phyloP scores from a whole-genome alignment of 2,888 invertebrate genomes.

The Heliconius cydno region DNA sequence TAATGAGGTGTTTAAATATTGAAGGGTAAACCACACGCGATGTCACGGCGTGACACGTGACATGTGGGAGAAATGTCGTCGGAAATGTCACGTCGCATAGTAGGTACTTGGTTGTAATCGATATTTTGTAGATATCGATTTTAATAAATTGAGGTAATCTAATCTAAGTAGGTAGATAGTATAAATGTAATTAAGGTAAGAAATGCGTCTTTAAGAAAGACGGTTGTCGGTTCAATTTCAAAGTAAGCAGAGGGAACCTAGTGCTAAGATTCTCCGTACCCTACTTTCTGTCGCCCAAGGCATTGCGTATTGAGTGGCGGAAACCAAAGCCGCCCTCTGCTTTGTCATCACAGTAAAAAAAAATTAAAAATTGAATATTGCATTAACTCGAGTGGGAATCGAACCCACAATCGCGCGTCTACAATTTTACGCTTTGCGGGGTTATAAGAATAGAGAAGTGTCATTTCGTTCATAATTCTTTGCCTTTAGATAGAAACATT shows the following conservation, averaged over 20 bases:
- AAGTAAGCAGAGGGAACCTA: background rate
- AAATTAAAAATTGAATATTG: background rate
- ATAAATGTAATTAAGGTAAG: background rate
- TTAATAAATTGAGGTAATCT: background rate
- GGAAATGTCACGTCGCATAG: slow-evolving; percentile 60
- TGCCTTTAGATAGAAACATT: no score
- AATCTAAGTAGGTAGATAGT: background rate
- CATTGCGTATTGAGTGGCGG: no score
- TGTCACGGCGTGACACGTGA: slow-evolving; percentile 71
- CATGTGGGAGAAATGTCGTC: slow-evolving; percentile 65
- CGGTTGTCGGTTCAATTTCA: no score
- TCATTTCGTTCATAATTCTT: no score
- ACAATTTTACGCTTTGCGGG: no score
- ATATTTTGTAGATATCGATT: slow-evolving; percentile 10
- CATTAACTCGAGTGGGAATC: background rate
- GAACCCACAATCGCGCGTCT: background rate
- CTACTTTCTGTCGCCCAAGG: background rate
- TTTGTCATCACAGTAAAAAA: background rate
- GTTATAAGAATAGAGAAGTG: no score
- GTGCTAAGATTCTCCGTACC: background rate
- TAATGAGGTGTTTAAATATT: slow-evolving; percentile 78
- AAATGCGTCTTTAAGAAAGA: no score
- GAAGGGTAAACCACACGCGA: slow-evolving; percentile 67
- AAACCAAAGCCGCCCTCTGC: no score
- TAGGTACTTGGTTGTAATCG: slow-evolving; percentile 23